A percentile compares a stretch with the other conserved stretches of the same genome.
phyloP scores from a whole-genome alignment of 2,888 invertebrate species.

The Gisinianus flammeolus region DNA sequence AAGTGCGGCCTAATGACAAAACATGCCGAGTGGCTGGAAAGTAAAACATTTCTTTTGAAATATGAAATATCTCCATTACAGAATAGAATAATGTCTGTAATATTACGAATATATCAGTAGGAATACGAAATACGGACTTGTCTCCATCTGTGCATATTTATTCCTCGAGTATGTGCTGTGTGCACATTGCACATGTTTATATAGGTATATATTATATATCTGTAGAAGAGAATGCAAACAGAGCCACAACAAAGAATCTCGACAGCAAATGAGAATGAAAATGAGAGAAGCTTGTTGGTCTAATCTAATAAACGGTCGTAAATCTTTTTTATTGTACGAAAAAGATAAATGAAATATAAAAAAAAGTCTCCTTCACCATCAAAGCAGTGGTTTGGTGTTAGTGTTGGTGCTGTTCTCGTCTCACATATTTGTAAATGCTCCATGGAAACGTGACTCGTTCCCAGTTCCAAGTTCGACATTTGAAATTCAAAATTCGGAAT shows the following conservation, averaged over 20 bases:
- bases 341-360: not conserved
- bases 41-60: no score
- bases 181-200: not conserved
- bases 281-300: not conserved
- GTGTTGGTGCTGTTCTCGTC: no score
- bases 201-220: not conserved
- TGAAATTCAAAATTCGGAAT: no score
- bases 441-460: not conserved
- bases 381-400: no score
- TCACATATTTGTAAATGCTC: not conserved
- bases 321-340: constrained; percentile 17
- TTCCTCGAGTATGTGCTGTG: not conserved
- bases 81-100: no score
- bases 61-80: no score
- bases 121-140: no score
- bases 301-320: constrained; percentile 24
- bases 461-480: not conserved
- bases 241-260: constrained; percentile 16
- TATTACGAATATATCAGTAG: no score
- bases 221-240: not conserved
- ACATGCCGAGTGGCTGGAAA: no score
- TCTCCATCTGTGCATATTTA: no score
- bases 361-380: no score
- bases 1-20: no score
- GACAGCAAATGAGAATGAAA: constrained; percentile 12